These are phyloP conservation scores for Athalia rosae DNA, from an alignment of 2,888 invertebrate species.

Conservation along the genomic window DNA sequence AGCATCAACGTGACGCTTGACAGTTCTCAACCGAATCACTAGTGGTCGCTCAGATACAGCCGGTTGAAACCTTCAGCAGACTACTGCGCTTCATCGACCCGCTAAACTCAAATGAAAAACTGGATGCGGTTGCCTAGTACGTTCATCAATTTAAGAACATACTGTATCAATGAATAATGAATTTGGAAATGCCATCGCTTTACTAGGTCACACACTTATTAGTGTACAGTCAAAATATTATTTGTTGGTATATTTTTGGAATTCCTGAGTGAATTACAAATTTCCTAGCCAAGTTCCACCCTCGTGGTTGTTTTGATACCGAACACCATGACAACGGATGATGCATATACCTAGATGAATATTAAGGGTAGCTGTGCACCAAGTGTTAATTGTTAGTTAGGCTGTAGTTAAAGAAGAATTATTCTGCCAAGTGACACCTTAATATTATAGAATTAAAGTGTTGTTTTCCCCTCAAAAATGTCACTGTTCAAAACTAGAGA, in stretches of 20 bases:
- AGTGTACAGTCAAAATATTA: too few species aligned
- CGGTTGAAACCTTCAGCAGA: too few species aligned
- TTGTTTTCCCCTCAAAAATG: conserved; percentile 76
- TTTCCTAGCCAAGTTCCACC: background rate
- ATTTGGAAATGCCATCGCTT: too few species aligned
- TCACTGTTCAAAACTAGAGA: conserved; percentile 93
- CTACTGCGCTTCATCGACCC: too few species aligned
- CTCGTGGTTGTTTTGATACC: conserved; percentile 19
- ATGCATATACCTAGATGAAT: too few species aligned
- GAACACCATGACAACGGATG: conserved; percentile 21
- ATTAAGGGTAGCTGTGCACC: background rate
- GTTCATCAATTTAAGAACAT: too few species aligned
- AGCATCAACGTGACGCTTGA: background rate
- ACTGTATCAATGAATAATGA: too few species aligned
- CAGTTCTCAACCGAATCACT: background rate
- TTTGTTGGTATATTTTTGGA: too few species aligned
- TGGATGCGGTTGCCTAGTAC: too few species aligned
- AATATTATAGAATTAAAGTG: background rate
- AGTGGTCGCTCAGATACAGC: background rate
- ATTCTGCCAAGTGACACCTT: background rate
- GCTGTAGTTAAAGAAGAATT: background rate
- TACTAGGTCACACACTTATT: too few species aligned
- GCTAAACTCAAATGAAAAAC: too few species aligned
- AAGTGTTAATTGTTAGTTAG: background rate
- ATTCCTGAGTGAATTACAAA: background rate